These are phyloP conservation scores for Scaptomyza montana DNA, from an alignment of 1,140 invertebrate genomes.

Conservation along the genomic window DNA sequence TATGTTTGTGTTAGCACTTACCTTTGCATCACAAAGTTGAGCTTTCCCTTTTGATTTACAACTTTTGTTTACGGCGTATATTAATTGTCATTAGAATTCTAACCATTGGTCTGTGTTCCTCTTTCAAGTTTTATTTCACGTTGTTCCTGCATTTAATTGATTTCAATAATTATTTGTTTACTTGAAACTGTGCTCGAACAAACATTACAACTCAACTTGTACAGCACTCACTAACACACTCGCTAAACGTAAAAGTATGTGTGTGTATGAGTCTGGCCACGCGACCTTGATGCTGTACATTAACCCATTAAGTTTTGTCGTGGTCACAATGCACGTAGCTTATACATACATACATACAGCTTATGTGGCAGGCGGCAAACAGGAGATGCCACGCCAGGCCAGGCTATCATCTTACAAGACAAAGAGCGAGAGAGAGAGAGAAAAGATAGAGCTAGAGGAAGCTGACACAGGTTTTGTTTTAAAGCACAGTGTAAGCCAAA, in stretches of 20 bases:
- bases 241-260: slow-evolving; percentile 21
- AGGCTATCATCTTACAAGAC: slow-evolving; percentile 51
- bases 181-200: too few relatives aligned
- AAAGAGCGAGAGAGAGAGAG: background rate
- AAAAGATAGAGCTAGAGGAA: background rate
- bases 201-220: slow-evolving; percentile 21
- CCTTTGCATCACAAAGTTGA: slow-evolving; percentile 10
- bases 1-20: too few relatives aligned
- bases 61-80: slow-evolving; percentile 8
- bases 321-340: slow-evolving; percentile 28
- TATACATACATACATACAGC: background rate
- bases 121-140: slow-evolving; percentile 20
- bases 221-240: slow-evolving; percentile 7
- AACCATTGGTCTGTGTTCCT: slow-evolving; percentile 5
- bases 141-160: slow-evolving; percentile 68
- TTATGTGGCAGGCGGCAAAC: background rate
- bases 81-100: slow-evolving; percentile 37
- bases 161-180: slow-evolving; percentile 74
- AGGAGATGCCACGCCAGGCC: slow-evolving; percentile 17
- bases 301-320: slow-evolving; percentile 75
- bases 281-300: slow-evolving; percentile 79
- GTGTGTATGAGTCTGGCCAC: slow-evolving; percentile 50
- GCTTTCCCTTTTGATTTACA: background rate
- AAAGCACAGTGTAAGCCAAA: slow-evolving; percentile 27
- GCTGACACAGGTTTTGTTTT: slow-evolving; percentile 26